Base-by-base conservation (phyloP, 1,140 invertebrate species). In the Drosophila oshimai region DNA sequence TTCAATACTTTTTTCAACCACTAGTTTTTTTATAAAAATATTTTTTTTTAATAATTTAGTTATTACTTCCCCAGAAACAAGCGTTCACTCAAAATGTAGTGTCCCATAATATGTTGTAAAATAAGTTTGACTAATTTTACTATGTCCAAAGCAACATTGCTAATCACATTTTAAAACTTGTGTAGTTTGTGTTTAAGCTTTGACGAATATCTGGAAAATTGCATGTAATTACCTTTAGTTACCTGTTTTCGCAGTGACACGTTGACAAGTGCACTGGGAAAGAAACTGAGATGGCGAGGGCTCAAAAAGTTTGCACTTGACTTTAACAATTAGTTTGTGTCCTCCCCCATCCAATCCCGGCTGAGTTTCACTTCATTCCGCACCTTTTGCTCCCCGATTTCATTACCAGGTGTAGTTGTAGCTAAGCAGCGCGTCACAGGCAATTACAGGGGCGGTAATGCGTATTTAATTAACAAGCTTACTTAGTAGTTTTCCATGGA, bases 391-490 rank as follows among this genome's bases (percentile, higher is more conserved):
- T 12, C 13, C 15, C 15, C 15, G 20, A 58, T 28, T 70, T 60
- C 50, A 65, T 65, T 64, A 41, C 61, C 41, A 53, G 41, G 50
- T 74, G 51, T 50, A 58, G 57, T 49, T 75, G 65, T 53, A 57
- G 70, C 75, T 64, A 51, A 79, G 65, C 75, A 86, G 70, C 55
- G 57, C 71, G 83, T 86, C 80, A 55, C 61, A 53, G 72, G 80
- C 81, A 84, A 84, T 84, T 86, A 84, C 71, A 76, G 75, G 67
- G 71, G 81, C 75, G 80, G 80, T 65, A 84, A 84, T 84, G 81
- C 80, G 80, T 84, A 84, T 80, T 86, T 84, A 84, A 84, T 84
- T 84, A 84, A 84, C 81, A 86, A 80, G 80, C 80, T 84, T 84
- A 76, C 75, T 87, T 86, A 72, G 80, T 86, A 80, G 80, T 84